Evolutionary conservation across 2,888 invertebrate genomes (phyloP).

Genomic region (Chironomus riparius): DNA sequence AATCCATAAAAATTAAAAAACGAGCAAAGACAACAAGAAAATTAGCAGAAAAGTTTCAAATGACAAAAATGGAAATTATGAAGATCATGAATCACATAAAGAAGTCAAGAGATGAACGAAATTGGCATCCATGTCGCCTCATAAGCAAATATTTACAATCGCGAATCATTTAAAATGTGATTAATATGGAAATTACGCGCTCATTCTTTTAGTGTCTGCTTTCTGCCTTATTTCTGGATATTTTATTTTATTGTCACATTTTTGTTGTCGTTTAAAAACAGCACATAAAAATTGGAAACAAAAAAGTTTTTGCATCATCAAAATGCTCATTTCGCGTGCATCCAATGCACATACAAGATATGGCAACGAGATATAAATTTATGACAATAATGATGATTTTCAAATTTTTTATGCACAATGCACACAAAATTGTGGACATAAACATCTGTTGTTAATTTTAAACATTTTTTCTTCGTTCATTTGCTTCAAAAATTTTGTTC

Average conservation of each 20-base stretch:
- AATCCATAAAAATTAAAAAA: background rate
- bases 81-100: constrained; percentile 1
- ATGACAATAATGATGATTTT: no score
- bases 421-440: no score
- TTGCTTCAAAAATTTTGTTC: no score
- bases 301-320: no score
- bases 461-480: no score
- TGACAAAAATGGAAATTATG: background rate
- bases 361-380: no score
- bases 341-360: no score
- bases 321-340: no score
- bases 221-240: background rate
- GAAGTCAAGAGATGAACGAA: background rate
- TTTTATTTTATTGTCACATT: background rate
- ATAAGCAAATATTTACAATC: constrained; percentile 3
- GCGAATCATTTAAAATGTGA: constrained; percentile 2
- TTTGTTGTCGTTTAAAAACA: background rate
- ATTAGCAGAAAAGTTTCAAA: background rate
- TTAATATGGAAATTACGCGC: constrained; percentile 2
- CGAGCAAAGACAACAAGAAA: background rate
- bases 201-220: no score
- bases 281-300: no score
- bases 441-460: no score
- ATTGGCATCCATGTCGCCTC: background rate
- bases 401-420: no score